Evolutionary conservation across 2,113 vertebrate species (phyloP), one percentile per base, ranked within the genome.

Genomic region (Orycteropus afer): DNA sequence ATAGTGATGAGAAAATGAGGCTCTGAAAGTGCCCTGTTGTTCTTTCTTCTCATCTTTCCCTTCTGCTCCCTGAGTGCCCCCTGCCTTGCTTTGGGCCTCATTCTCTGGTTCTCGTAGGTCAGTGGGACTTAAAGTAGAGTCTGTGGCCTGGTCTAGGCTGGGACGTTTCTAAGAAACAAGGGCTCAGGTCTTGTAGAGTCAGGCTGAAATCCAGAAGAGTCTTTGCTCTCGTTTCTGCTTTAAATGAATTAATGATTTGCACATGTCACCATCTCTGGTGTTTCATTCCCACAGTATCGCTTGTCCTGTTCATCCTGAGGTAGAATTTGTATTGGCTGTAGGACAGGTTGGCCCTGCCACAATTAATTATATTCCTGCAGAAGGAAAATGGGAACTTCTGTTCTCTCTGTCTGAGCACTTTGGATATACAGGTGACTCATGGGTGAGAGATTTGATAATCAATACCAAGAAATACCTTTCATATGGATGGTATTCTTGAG

Each of bases 191-290:
- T 71, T 13, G 57, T 57, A 53, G 74, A 61, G 25, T 32, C 47
- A 55, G 40, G 25, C 25, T 42, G 25, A 42, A 53, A 74, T 74
- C 40, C 55, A 88, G 63, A 74, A 53, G 40, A 71, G n/a, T 83
- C 34, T 94, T 55, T 73, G 84, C 22, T 59, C 71, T 73, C 29
- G 37, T 47, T 87, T 94, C 89, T 85, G 81, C 69, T 59, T 90
- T 49, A 80, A 74, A 40, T 89, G 47, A 77, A 51, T 84, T n/a
- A 55, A 63, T 45, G 53, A n/a, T 91, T 91, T 77, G 69, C 57
- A 55, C 59, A 8, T 57, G 73, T 79, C 73, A 40, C 59, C 8
- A 1, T 20, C 77, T 57, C 47, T 29, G 23, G n/a, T 5, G 10
- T 67, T 37, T 53, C 25, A 4, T 40, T 37, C 53, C 73, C 15